These are phyloP conservation scores for Trypoxylus dichotomus DNA, from an alignment of 1,140 invertebrate genomes.

Conservation along the genomic window DNA sequence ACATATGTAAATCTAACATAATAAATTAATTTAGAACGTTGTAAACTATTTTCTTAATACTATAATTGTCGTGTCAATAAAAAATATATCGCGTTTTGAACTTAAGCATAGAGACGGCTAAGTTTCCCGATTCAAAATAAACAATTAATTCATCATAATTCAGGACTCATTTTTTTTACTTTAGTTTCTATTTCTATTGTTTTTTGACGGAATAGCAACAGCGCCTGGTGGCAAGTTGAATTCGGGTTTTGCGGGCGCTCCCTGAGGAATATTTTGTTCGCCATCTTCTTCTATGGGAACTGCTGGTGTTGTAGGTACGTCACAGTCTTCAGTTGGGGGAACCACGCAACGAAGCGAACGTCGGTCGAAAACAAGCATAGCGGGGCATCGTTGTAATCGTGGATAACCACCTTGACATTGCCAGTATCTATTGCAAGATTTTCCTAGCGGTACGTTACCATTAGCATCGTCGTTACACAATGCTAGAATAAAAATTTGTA, in stretches of 20 bases:
- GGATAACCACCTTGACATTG: conserved; percentile 92
- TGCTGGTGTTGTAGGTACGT: conserved; percentile 76
- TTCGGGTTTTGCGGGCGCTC: conserved; percentile 26
- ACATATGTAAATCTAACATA: neutral
- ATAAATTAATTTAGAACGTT: conserved; percentile 8
- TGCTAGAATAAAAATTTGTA: conserved; percentile 58
- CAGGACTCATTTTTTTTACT: neutral
- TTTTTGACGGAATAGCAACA: conserved; percentile 47
- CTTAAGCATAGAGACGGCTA: neutral
- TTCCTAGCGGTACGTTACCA: conserved; percentile 72
- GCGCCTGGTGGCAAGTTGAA: conserved; percentile 51
- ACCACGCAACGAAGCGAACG: conserved; percentile 81
- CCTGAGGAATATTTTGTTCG: conserved; percentile 44
- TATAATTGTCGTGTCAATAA: neutral
- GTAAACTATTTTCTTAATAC: neutral
- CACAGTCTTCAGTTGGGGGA: conserved; percentile 85
- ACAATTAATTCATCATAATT: neutral
- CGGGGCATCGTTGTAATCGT: conserved; percentile 83
- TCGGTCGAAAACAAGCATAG: conserved; percentile 87
- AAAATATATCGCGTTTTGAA: neutral
- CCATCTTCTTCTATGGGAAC: conserved; percentile 58
- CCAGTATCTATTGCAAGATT: conserved; percentile 92
- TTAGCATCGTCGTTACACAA: conserved; percentile 84
- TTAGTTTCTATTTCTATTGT: conserved; percentile 47
- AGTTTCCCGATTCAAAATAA: neutral